A percentile compares a stretch with the other conserved stretches of the same genome.
Evolutionary conservation across 2,888 invertebrate genomes (phyloP).

Genomic region (Eupeodes luniger): DNA sequence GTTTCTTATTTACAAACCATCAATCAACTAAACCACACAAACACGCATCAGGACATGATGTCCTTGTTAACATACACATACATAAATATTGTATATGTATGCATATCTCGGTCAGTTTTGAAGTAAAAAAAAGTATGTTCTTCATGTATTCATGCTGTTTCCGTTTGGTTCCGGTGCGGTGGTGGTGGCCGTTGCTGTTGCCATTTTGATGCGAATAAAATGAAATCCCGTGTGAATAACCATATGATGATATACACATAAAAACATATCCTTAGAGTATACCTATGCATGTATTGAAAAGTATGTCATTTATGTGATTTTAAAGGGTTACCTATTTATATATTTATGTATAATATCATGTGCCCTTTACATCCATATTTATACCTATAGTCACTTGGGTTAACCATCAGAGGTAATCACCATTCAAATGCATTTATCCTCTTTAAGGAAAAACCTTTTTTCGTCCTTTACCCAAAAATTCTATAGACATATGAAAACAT

Average conservation of each 20-base stretch:
- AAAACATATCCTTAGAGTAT: too few species aligned
- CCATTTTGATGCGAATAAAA: not conserved
- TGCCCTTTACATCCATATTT: not conserved
- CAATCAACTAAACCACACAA: not conserved
- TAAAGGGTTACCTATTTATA: not conserved
- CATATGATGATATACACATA: not conserved
- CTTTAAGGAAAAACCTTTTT: not conserved
- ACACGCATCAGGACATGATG: not conserved
- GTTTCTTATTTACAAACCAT: not conserved
- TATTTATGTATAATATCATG: not conserved
- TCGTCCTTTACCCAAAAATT: not conserved
- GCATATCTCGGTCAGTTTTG: not conserved
- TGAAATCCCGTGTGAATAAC: not conserved
- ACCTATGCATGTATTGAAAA: not conserved
- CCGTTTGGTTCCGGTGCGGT: not conserved
- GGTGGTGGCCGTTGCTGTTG: not conserved
- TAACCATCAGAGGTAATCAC: constrained; percentile 1
- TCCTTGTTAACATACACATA: not conserved
- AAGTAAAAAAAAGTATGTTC: not conserved
- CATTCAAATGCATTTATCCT: constrained; percentile 13
- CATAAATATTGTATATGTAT: too few species aligned
- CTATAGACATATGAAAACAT: not conserved
- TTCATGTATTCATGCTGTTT: not conserved
- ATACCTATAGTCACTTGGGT: not conserved
- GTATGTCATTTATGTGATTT: not conserved